Evolutionary conservation across 2,888 invertebrate genomes (phyloP).

Genomic region (Stictocephala bisonia): DNA sequence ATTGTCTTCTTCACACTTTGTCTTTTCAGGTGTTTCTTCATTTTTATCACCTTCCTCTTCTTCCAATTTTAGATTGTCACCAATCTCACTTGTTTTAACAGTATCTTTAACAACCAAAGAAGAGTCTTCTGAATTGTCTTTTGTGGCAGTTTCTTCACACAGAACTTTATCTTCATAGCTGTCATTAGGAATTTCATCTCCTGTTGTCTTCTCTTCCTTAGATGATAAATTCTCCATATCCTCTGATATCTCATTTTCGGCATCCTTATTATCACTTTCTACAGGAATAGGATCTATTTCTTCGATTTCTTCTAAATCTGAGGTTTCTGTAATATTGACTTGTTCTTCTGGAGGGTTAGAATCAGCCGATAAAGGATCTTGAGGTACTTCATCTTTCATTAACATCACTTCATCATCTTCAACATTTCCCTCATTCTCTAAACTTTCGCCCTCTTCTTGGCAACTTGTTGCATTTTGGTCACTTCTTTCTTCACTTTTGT

Average conservation of each 20-base stretch:
- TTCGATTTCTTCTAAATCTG: neutral
- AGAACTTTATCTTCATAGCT: conserved; percentile 58
- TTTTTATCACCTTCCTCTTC: conserved; percentile 60
- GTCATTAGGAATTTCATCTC: neutral
- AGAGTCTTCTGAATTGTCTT: conserved; percentile 59
- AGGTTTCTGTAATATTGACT: conserved; percentile 8
- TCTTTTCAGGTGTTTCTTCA: conserved; percentile 57
- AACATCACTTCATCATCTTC: conserved; percentile 52
- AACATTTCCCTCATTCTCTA: conserved; percentile 49
- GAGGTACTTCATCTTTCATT: conserved; percentile 62
- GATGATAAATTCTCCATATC: conserved; percentile 51
- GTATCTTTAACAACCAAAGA: too few species aligned
- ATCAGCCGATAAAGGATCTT: conserved; percentile 34
- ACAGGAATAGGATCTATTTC: neutral
- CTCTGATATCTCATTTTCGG: neutral
- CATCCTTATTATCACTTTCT: conserved; percentile 42
- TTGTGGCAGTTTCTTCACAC: conserved; percentile 58
- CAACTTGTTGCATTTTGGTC: conserved; percentile 52
- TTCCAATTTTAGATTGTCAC: too few species aligned
- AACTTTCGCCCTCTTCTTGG: conserved; percentile 54
- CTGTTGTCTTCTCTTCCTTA: too few species aligned
- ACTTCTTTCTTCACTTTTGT: conserved; percentile 56
- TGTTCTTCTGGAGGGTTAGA: conserved; percentile 17
- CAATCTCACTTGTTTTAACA: conserved; percentile 49
- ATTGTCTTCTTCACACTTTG: conserved; percentile 59